Evolutionary conservation across 2,888 invertebrate species (phyloP), one percentile per base, ranked within the genome.

Genomic region (Busseola fusca): DNA sequence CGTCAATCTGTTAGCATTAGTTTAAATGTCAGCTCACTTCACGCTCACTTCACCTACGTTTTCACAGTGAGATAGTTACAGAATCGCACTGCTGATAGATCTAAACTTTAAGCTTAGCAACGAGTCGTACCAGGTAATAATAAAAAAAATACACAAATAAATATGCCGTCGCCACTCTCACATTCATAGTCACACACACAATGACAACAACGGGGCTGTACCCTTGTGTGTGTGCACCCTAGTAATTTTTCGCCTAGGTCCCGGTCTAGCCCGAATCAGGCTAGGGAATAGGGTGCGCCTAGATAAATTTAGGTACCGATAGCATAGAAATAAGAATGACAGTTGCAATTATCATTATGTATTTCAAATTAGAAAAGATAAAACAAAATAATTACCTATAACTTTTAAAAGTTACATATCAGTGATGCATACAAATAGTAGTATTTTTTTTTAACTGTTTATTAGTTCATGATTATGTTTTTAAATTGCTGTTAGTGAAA

Each of bases 261-360:
- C 90, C 92, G 91, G 91, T 92, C 94, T 94, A 94, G 93, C 86
- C 86, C 78, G 89, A 89, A 90, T 91, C 91, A 87, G 87, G 87
- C 93, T 92, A 93, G 93, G 93, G 91, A 90, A 89, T 91, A 93
- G 94, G 94, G 95, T 92, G 94, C 69, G 74, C 94, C 94, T 95
- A 95, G 95, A 94, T 92, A 91, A 91, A 82, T 72, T 5, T 34
- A 3, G 34, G 93, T 93, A 95, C 80, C 45, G 93, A 75, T 65
- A 78, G 90, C 93, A 93, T 42, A 88, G 78, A 76, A 84, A 74
- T 70, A 37, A 40, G 5, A 50, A 50, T 3, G 16, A 3, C 21
- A 48, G 9, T 48, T 30, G 5, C 21, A 62, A 30, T 30, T 30
- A 27, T 27, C 27, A 7, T 42, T 40, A 27, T n/a, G n/a, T n/a